These are phyloP conservation scores for Drosophila hydei DNA, from an alignment of 1,140 invertebrate genomes.

Conservation along the genomic window DNA sequence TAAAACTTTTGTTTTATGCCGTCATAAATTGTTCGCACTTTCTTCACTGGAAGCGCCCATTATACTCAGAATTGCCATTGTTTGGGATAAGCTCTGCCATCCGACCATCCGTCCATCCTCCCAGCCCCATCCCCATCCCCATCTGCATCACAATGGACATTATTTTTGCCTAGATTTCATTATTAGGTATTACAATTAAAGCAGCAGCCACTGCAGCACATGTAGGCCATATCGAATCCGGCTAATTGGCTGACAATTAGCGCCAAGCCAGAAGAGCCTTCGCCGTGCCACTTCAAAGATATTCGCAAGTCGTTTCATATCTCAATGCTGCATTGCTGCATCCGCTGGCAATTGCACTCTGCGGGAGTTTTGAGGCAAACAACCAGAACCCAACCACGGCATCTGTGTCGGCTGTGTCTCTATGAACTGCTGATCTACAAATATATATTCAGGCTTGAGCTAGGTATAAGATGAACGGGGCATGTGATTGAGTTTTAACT, in stretches of 20 bases:
- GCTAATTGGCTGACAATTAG: constrained; percentile 34
- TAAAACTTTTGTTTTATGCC: constrained; percentile 39
- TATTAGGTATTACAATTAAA: constrained; percentile 22
- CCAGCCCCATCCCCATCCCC: background rate
- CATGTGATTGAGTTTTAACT: too few relatives aligned
- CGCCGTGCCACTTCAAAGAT: background rate
- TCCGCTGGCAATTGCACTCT: background rate
- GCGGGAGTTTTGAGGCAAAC: too few relatives aligned
- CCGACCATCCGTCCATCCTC: too few relatives aligned
- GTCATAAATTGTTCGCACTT: constrained; percentile 68
- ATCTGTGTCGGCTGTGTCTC: too few relatives aligned
- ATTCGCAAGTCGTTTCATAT: background rate
- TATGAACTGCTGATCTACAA: too few relatives aligned
- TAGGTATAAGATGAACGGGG: too few relatives aligned
- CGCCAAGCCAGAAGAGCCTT: constrained; percentile 4
- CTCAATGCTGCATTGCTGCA: too few relatives aligned
- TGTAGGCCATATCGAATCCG: background rate
- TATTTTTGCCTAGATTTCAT: background rate
- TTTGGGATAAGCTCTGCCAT: background rate
- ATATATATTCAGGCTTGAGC: too few relatives aligned
- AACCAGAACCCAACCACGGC: too few relatives aligned
- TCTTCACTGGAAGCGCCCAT: constrained; percentile 47
- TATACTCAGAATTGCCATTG: constrained; percentile 43
- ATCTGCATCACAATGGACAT: background rate
- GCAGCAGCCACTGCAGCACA: too few relatives aligned